These are phyloP conservation scores for Calameuta pallipes DNA, from an alignment of 2,888 invertebrate species.

Conservation along the genomic window DNA sequence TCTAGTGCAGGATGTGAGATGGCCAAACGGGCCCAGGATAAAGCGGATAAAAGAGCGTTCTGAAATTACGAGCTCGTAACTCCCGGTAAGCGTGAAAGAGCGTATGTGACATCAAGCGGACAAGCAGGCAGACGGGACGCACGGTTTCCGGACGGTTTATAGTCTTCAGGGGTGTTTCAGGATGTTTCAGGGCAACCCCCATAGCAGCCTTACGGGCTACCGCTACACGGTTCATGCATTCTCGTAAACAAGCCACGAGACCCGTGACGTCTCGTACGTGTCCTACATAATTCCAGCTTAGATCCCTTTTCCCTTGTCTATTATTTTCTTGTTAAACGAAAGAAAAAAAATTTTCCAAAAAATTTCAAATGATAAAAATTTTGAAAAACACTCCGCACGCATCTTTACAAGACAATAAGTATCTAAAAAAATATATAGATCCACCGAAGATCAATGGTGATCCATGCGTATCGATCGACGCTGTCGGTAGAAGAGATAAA, in stretches of 20 bases:
- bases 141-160: conserved; percentile 49
- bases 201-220: conserved; percentile 44
- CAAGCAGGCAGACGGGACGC: conserved; percentile 13
- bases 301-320: background rate
- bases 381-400: background rate
- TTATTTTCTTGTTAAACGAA: background rate
- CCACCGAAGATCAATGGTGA: background rate
- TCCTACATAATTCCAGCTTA: conserved; percentile 2
- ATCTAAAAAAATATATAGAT: background rate
- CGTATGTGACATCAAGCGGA: conserved; percentile 49
- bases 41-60: conserved; percentile 39
- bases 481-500: conserved; percentile 10
- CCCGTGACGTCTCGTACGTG: background rate
- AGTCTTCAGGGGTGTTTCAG: conserved; percentile 45
- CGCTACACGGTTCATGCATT: conserved; percentile 60
- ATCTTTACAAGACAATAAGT: background rate
- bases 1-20: conserved; percentile 1
- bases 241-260: conserved; percentile 26
- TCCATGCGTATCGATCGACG: conserved; percentile 11
- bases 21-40: conserved; percentile 24
- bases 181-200: conserved; percentile 43
- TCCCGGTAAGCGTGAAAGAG: conserved; percentile 60
- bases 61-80: conserved; percentile 62
- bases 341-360: no score
- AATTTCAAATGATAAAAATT: background rate